Conservation (phyloP, 2,113 vertebrate species). For the Strix uralensis region DNA sequence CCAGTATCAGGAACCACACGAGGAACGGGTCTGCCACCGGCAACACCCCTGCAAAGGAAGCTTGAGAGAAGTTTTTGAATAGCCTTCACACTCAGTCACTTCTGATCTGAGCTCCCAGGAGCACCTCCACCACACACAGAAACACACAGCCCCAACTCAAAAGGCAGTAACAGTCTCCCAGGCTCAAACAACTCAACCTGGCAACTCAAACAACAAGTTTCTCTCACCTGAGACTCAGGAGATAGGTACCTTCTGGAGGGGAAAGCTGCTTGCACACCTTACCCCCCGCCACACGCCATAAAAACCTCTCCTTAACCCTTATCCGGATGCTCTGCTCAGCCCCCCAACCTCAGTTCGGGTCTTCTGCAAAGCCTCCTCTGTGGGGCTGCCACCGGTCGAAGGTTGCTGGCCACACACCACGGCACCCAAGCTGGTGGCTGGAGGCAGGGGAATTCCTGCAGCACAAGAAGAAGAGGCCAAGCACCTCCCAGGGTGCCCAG, state of each 20-base stretch:
- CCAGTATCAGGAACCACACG: neutral
- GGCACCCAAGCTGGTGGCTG: neutral
- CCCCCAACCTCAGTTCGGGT: neutral
- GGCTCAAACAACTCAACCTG: neutral
- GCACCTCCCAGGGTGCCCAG: conserved; percentile 1
- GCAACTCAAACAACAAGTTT: neutral
- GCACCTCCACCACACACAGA: neutral
- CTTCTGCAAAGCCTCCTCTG: neutral
- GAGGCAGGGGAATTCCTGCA: conserved; percentile 53
- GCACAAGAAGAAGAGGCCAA: neutral
- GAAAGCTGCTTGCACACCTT: neutral
- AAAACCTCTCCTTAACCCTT: neutral
- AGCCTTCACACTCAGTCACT: neutral
- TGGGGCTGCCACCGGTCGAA: neutral
- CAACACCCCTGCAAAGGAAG: neutral
- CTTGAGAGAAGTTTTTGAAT: neutral
- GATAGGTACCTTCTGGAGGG: neutral
- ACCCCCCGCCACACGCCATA: conserved; percentile 21
- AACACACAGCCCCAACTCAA: neutral
- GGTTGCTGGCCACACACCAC: neutral
- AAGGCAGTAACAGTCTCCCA: rapidly evolving
- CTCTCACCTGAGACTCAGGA: conserved; percentile 42
- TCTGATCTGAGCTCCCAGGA: neutral
- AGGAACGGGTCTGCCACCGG: neutral
- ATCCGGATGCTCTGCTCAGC: rapidly evolving